phyloP scores from a whole-genome alignment of 2,113 vertebrate species.

The Charadrius vociferus region DNA sequence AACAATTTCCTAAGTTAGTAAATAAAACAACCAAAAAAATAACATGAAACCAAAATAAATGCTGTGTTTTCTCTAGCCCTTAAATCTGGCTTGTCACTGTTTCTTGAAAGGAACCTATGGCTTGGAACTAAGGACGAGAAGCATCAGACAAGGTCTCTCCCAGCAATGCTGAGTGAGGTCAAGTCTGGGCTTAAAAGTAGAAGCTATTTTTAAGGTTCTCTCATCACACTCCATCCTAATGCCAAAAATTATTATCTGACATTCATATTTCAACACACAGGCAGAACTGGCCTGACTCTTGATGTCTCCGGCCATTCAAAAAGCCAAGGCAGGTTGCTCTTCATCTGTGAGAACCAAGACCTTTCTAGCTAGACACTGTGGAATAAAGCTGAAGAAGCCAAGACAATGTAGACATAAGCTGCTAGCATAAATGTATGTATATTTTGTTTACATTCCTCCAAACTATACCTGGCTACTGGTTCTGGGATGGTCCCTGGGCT shows the following conservation, averaged over 20 bases:
- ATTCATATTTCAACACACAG: background rate
- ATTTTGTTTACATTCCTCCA: constrained; percentile 32
- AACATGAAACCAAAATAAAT: background rate
- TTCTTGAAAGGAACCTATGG: background rate
- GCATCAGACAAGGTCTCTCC: background rate
- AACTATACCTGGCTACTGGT: constrained; percentile 86
- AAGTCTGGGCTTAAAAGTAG: background rate
- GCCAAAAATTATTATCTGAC: background rate
- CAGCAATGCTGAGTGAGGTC: background rate
- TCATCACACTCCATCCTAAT: background rate
- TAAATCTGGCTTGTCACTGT: background rate
- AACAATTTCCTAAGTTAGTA: background rate
- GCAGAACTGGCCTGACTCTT: background rate
- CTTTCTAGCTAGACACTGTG: background rate
- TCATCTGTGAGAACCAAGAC: background rate
- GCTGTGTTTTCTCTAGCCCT: background rate
- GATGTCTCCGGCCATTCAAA: background rate
- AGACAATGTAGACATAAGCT: background rate
- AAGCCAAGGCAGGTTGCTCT: background rate
- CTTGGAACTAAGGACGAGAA: background rate
- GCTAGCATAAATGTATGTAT: background rate
- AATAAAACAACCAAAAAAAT: background rate
- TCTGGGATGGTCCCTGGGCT: constrained; percentile 91
- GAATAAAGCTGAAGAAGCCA: background rate
- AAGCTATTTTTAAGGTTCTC: constrained; percentile 5